These are phyloP conservation scores for Gerosis bhagava DNA, from an alignment of 2,888 invertebrate genomes.

Conservation along the genomic window DNA sequence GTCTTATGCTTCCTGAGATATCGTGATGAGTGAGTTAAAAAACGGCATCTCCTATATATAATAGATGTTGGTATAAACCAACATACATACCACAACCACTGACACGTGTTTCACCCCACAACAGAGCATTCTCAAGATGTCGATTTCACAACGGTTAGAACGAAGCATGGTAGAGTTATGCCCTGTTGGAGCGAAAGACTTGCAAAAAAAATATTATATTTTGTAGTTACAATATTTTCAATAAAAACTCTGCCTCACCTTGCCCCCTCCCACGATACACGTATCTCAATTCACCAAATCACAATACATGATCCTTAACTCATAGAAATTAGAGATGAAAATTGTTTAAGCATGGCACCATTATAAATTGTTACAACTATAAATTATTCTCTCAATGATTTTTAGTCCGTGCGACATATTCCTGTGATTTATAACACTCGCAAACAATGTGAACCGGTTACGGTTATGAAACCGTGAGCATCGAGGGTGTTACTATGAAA, in stretches of 20 bases:
- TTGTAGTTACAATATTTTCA: slow-evolving; percentile 47
- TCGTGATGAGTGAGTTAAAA: no score
- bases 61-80: no score
- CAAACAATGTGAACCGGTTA: slow-evolving; percentile 69
- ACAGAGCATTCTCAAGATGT: no score
- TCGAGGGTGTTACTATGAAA: slow-evolving; percentile 52
- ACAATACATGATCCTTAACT: neutral
- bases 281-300: slow-evolving; percentile 3
- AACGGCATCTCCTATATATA: no score
- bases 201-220: no score
- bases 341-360: neutral
- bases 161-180: neutral
- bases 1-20: no score
- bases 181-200: no score
- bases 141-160: no score
- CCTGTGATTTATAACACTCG: slow-evolving; percentile 67
- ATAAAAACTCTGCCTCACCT: slow-evolving; percentile 62
- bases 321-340: neutral
- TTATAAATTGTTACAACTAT: slow-evolving; percentile 40
- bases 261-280: slow-evolving; percentile 34
- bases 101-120: no score
- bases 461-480: slow-evolving; percentile 59
- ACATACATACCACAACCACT: no score
- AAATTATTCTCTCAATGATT: slow-evolving; percentile 68
- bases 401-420: slow-evolving; percentile 72